Evolutionary conservation across 1,140 invertebrate species (phyloP).

Genomic region (Tetragnatha versicolor): DNA sequence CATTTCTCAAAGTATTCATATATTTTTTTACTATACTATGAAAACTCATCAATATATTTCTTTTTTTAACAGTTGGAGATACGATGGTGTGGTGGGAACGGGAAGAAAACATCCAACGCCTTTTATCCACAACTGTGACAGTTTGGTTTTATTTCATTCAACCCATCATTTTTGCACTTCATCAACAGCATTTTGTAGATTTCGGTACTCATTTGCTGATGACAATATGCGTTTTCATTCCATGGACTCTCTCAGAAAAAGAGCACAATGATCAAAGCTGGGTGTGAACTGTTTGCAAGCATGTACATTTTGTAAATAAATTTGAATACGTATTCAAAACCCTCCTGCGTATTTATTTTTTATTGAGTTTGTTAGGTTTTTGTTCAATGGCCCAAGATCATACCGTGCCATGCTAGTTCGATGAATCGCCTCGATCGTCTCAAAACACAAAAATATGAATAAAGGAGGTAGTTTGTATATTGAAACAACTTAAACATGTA

Average conservation of each 20-base stretch:
- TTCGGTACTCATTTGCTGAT: slow-evolving; percentile 32
- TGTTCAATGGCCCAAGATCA: no score
- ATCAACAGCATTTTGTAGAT: slow-evolving; percentile 36
- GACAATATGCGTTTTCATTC: slow-evolving; percentile 36
- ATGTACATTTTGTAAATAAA: no score
- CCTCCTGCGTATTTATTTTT: no score
- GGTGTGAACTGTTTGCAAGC: no score
- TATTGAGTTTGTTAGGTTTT: no score
- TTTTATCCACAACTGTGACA: slow-evolving; percentile 3
- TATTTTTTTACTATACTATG: background rate
- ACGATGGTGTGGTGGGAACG: slow-evolving; percentile 6
- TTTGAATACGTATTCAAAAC: no score
- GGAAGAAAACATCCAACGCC: slow-evolving; percentile 12
- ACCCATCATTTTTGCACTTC: background rate
- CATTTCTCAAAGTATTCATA: background rate
- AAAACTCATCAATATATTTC: background rate
- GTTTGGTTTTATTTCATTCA: slow-evolving; percentile 22
- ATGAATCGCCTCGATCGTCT: no score
- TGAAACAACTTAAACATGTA: no score
- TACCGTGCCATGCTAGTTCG: no score
- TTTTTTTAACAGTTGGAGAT: background rate
- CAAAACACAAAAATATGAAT: no score
- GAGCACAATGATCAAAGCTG: background rate
- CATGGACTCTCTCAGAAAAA: slow-evolving; percentile 26
- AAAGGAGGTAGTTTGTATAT: no score